Evolutionary conservation across 92 coral and sea anemone species (phyloP), one percentile per base, ranked within the genome.

Genomic region (Parazoanthus darwini): DNA sequence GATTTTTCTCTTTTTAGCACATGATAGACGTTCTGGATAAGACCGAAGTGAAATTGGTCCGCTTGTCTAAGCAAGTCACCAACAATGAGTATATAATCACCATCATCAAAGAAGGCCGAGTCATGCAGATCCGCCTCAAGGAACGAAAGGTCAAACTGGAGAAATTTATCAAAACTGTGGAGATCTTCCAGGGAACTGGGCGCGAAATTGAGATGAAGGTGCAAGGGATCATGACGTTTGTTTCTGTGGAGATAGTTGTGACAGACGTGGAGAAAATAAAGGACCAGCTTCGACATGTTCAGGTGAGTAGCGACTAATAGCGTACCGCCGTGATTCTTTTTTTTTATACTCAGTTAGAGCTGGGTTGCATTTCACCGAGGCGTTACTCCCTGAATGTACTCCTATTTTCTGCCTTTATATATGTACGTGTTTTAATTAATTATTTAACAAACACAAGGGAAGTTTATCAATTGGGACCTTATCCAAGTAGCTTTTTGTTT

Each of bases 71-170:
- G 81, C 98, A 95, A 86, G 94, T 92, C 16, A 95, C 96, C 35
- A 95, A 93, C 91, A 95, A 95, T 59, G 98, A 95, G 80, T 95
- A 95, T 85, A 95, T 95, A 67, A 95, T 95, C 79, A 95, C 98
- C 79, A 95, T 95, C 71, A 92, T 95, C 89, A 95, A 95, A 77
- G 98, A 95, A 77, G 94, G 94, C 78, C 88, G 96, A 51, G 98
- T 95, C 65, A 95, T 95, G 98, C 98, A 95, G 88, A 79, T 95
- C 16, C 96, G 98, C 65, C 91, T 95, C 82, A 91, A 92, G 80
- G 96, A 95, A 82, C 91, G 98, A 20, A 95, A 90, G 88, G 98
- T 95, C 75, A 95, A 95, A 78, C 94, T 95, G 10, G 98, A 95
- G 86, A 95, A 95, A 90, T 95, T 93, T 91, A 95, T 95, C 90